These are phyloP conservation scores for Halichoerus grypus DNA, from an alignment of 2,113 vertebrate genomes.

Conservation along the genomic window DNA sequence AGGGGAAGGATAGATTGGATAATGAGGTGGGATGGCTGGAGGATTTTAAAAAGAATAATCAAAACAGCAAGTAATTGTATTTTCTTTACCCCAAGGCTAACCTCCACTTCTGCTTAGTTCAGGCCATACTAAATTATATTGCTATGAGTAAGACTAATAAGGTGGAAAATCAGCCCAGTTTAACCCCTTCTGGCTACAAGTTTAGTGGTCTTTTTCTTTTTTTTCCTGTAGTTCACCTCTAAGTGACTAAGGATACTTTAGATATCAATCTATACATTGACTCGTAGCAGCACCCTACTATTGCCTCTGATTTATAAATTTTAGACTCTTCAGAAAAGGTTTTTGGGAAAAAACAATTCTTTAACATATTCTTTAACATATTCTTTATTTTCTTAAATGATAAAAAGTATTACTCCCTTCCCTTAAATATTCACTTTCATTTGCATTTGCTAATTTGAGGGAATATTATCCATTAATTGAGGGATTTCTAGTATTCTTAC, in stretches of 20 bases:
- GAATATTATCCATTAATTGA: not conserved
- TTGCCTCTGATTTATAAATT: not conserved
- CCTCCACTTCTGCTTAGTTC: constrained; percentile 31
- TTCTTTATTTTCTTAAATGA: not conserved
- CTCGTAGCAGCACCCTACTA: not conserved
- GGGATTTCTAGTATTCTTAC: not conserved
- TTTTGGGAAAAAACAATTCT: not conserved
- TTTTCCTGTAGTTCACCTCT: not conserved
- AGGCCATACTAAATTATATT: constrained; percentile 50
- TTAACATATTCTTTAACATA: not conserved
- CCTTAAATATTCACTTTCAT: not conserved
- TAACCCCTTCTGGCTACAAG: not conserved
- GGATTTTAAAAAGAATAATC: constrained; percentile 57
- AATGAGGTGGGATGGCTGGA: not conserved
- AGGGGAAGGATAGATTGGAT: not conserved
- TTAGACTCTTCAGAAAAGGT: not conserved
- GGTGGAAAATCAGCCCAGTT: constrained; percentile 7
- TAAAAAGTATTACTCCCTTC: not conserved
- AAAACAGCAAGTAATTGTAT: constrained; percentile 45
- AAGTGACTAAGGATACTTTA: not conserved
- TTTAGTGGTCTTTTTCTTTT: constrained; percentile 23
- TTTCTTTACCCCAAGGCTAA: constrained; percentile 44
- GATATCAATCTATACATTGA: not conserved
- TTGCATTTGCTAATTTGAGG: not conserved
- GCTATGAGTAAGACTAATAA: constrained; percentile 28